Base-by-base conservation (phyloP, 2,888 invertebrate species). In the Eupithecia tripunctaria region DNA sequence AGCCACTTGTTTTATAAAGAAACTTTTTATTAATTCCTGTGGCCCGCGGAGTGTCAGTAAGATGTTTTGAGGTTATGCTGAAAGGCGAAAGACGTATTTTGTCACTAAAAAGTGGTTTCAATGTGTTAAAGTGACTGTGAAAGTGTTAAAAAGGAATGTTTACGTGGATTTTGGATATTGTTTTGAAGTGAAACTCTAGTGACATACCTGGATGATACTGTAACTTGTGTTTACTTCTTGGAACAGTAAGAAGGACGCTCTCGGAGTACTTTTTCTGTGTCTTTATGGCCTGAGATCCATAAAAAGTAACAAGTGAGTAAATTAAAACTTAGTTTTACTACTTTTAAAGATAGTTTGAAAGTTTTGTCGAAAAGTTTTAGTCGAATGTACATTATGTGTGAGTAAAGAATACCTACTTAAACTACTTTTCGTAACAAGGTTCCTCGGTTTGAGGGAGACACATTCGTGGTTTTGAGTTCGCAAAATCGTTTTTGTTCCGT, bases 1-100 rank as follows among this genome's bases (percentile, higher is more conserved):
- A 94, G 94, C 94, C 93, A 95, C 94, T 95, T 95, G 95, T 95
- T 95, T 95, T 94, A 93, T 94, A 94, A 95, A 95, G 95, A 95
- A 95, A 95, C 94, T 95, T 95, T 95, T 95, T 95, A 94, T 94
- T 94, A 95, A 95, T 94, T 94, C 94, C 93, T 94, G 93, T 94
- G 92, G 94, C 92, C 92, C 94, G 93, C 93, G 93, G 93, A 93
- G 94, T 92, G 92, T 93, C 94, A 93, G 94, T 92, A 92, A 93
- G 93, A 94, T 93, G 94, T 92, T 94, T 94, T 93, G 92, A 94
- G 94, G 94, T 94, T 94, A 94, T 93, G 84, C 86, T 89, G 84
- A 84, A 85, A 90, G 89, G 86, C 89, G 89, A 90, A 88, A 90
- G 88, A 91, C 89, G 88, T 85, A 88, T 85, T 86, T 56, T 84